Percentiles rank a stretch among this genome's conserved stretches.
Conservation (phyloP, 2,797 vertebrate species). For the Pantherophis vulpinus region DNA sequence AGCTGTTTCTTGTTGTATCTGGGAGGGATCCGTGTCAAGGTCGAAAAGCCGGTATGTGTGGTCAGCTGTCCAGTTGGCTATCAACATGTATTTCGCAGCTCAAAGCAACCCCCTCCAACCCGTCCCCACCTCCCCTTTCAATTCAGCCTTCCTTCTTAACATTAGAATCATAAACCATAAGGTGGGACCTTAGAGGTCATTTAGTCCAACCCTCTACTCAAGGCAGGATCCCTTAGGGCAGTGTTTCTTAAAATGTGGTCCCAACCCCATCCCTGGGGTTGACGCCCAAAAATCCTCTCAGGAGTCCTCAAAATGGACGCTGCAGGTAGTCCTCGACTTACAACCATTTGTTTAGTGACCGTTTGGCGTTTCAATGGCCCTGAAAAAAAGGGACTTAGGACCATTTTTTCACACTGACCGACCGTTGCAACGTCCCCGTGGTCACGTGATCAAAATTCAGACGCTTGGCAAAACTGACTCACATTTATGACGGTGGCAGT, state of each 20-base stretch:
- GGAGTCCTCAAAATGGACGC: not conserved
- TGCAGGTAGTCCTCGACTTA: not conserved
- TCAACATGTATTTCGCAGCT: not conserved
- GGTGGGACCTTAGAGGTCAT: not conserved
- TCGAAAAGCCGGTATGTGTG: not conserved
- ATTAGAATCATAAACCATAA: not conserved
- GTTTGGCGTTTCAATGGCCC: not conserved
- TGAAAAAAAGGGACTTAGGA: not conserved
- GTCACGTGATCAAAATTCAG: not conserved
- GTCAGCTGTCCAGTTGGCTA: not conserved
- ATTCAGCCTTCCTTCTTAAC: not conserved
- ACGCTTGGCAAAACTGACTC: not conserved
- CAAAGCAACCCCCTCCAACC: not conserved
- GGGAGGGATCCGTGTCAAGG: constrained; percentile 52
- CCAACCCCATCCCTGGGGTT: not conserved
- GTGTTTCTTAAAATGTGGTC: not conserved
- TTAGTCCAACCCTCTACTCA: not conserved
- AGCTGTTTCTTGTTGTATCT: constrained; percentile 95
- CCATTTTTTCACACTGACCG: not conserved
- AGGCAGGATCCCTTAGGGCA: not conserved
- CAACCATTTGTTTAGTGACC: not conserved
- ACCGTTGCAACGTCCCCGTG: not conserved
- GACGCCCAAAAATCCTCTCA: not conserved
- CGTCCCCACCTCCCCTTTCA: not conserved
- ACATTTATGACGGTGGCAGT: not conserved